A percentile compares a stretch with the other conserved stretches of the same genome.
Evolutionary conservation across 2,797 vertebrate species (phyloP).

Genomic region (Buceros bicornis): DNA sequence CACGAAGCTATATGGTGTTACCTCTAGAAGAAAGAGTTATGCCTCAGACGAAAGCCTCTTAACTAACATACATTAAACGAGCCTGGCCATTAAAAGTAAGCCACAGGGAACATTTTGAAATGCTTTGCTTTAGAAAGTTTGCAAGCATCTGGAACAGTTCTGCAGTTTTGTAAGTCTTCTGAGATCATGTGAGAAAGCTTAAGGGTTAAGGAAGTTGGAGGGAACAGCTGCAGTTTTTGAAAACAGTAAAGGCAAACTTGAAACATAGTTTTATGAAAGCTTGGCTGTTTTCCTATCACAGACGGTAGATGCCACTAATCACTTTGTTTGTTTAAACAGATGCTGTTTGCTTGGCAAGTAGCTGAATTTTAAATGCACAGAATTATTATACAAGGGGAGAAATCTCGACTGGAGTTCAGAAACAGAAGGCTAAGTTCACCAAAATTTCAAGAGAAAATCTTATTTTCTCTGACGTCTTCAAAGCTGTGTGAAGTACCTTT

Average conservation of each 20-base stretch:
- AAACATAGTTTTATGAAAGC: conserved; percentile 27
- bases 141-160: neutral
- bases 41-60: neutral
- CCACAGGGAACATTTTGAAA: neutral
- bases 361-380: conserved; percentile 22
- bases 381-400: neutral
- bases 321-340: conserved; percentile 57
- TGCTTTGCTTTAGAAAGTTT: neutral
- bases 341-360: conserved; percentile 13
- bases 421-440: neutral
- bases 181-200: conserved; percentile 35
- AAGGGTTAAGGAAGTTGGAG: conserved; percentile 6
- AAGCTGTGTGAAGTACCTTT: neutral
- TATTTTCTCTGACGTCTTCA: neutral
- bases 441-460: neutral
- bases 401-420: neutral
- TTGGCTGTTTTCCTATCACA: conserved; percentile 19
- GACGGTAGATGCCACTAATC: conserved; percentile 23
- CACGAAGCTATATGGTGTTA: neutral
- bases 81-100: neutral
- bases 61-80: conserved; percentile 2
- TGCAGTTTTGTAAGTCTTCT: neutral
- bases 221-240: conserved; percentile 51
- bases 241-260: conserved; percentile 26
- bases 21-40: neutral